These are phyloP conservation scores for Euleptes europaea DNA, from an alignment of 2,113 vertebrate genomes.

Conservation along the genomic window DNA sequence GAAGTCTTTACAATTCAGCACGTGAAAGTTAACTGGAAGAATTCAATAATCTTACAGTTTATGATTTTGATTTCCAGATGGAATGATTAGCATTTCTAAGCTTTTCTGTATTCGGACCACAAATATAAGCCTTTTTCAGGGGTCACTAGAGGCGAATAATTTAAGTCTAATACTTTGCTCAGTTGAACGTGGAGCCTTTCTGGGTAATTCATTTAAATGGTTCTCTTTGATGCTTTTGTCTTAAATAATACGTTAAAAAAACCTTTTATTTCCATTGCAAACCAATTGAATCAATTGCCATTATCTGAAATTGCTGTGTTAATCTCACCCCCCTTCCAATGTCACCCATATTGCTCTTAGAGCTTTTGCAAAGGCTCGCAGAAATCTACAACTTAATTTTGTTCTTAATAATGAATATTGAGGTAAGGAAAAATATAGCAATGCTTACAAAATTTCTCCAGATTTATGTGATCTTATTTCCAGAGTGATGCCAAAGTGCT, in stretches of 20 bases:
- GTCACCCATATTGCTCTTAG: not conserved
- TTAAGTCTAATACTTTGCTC: conserved; percentile 52
- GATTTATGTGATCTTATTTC: not conserved
- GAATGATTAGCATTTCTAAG: conserved; percentile 68
- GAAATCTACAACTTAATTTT: not conserved
- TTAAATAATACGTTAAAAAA: not conserved
- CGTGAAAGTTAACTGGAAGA: conserved; percentile 54
- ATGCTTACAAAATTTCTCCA: not conserved
- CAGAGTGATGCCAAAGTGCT: not conserved
- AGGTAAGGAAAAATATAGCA: not conserved
- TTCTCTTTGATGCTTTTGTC: conserved; percentile 33
- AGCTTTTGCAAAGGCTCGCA: not conserved
- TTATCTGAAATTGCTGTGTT: conserved; percentile 8
- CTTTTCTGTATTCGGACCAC: conserved; percentile 57
- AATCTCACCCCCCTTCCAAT: not conserved
- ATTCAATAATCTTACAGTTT: conserved; percentile 70
- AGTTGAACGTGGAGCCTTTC: conserved; percentile 29
- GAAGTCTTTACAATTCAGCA: conserved; percentile 62
- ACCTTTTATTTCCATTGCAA: conserved; percentile 16
- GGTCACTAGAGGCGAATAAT: conserved; percentile 64
- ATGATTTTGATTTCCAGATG: conserved; percentile 72
- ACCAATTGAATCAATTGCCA: conserved; percentile 3
- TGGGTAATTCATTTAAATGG: conserved; percentile 35
- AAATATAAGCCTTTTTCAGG: conserved; percentile 67
- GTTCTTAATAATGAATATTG: not conserved